Base-by-base conservation (phyloP, 2,113 vertebrate species). In the Gorsachius goisagi region DNA sequence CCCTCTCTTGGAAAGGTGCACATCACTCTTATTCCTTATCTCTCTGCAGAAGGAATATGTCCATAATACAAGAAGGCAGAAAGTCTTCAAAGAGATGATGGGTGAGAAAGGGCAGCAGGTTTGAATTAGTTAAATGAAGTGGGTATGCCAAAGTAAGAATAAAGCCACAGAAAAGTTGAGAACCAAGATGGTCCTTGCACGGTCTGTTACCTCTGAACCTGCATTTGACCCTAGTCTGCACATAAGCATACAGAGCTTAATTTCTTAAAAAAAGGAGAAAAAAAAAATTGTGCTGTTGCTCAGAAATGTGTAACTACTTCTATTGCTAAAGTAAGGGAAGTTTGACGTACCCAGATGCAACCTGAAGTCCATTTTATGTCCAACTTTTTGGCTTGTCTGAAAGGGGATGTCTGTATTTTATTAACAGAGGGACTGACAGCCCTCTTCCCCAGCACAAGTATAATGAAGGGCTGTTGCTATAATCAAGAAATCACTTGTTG, bases 401-500 rank as follows among this genome's bases (percentile, higher is more conserved):
- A 91, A 69, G 35, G n/a, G 27, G 21, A 78, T 88, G 20, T 85
- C 76, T 96, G 0, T 56, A 73, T 96, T 93, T 95, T 95, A 95
- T 80, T 92, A 93, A 81, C 58, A 84, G 49, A 39, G 58, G 45
- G 75, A 63, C 72, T 88, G 93, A 56, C 86, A 93, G 35, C 35
- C 59, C 53, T 72, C 15, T 91, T 26, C 72, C 30, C 9, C 52
- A 80, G 76, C 37, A 47, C 32, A 84, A 66, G 59, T 55, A 27
- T 78, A 93, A 80, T 88, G 84, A 97, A 95, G 44, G 23, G 33
- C 90, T 97, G 60, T 73, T 90, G 58, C 88, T 92, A 55, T 94
- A 95, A 93, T 93, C 91, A 81, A 94, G 88, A 87, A 94, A 89
- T 95, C 86, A 97, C 94, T 97, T 96, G 89, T 95, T 97, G 90